Evolutionary conservation across 2,113 vertebrate genomes (phyloP).

Genomic region (Dryoscopus gambensis): DNA sequence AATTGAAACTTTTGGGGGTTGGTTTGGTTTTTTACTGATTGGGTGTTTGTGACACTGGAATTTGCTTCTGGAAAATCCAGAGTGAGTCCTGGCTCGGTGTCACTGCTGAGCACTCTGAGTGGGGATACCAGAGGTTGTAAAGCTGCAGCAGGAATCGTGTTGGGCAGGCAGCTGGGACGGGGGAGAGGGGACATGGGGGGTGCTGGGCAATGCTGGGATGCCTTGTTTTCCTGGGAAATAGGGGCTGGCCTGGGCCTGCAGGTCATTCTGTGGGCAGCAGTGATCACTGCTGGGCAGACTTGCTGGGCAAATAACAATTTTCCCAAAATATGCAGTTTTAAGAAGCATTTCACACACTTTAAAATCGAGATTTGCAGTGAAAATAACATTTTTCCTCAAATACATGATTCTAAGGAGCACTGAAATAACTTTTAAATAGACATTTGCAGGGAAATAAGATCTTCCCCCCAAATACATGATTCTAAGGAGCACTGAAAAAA

Average conservation of each 20-base stretch:
- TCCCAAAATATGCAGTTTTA: not conserved
- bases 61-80: not conserved
- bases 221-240: not conserved
- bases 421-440: no score
- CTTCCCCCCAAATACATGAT: not conserved
- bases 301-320: not conserved
- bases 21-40: not conserved
- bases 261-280: not conserved
- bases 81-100: not conserved
- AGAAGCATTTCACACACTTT: not conserved
- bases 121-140: not conserved
- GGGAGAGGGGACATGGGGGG: not conserved
- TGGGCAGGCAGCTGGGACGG: not conserved
- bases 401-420: not conserved
- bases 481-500: not conserved
- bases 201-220: not conserved
- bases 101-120: not conserved
- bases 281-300: not conserved
- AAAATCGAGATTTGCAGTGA: not conserved
- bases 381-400: not conserved
- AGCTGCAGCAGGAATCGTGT: not conserved
- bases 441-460: not conserved
- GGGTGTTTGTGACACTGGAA: not conserved
- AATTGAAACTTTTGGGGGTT: not conserved
- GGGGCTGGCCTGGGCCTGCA: not conserved